Conservation (phyloP, 2,888 invertebrate species). For the Abrostola triplasia region DNA sequence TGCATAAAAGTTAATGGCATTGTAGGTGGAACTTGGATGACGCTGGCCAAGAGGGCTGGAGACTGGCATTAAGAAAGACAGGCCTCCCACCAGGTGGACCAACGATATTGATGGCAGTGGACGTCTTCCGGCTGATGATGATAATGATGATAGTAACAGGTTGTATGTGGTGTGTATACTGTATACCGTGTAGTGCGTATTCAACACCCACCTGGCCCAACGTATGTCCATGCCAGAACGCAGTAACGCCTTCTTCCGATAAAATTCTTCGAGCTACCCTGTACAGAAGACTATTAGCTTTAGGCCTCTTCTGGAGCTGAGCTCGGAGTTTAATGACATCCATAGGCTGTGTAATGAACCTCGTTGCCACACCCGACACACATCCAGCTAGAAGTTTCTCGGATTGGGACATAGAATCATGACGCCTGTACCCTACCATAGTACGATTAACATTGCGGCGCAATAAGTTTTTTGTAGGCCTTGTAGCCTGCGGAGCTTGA, state of each 20-base stretch:
- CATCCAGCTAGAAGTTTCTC: slow-evolving; percentile 77
- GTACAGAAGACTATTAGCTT: slow-evolving; percentile 65
- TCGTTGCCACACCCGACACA: slow-evolving; percentile 70
- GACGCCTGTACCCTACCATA: slow-evolving; percentile 77
- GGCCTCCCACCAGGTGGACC: too few species aligned
- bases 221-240: slow-evolving; percentile 98
- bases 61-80: too few species aligned
- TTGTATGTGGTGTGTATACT: too few species aligned
- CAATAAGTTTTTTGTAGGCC: too few species aligned
- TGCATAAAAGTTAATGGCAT: too few species aligned
- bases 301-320: slow-evolving; percentile 92
- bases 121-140: too few species aligned
- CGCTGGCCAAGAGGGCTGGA: too few species aligned
- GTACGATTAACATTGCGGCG: slow-evolving; percentile 29
- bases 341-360: slow-evolving; percentile 91
- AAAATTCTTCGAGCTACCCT: slow-evolving; percentile 92
- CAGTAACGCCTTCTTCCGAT: slow-evolving; percentile 93
- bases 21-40: too few species aligned
- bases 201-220: slow-evolving; percentile 93
- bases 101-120: too few species aligned
- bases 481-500: too few species aligned
- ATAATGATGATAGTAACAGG: too few species aligned
- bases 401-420: slow-evolving; percentile 68
- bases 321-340: slow-evolving; percentile 98
- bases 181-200: background rate